These are phyloP conservation scores for Phalangium opilio DNA, from an alignment of 2,888 invertebrate genomes.

Conservation along the genomic window DNA sequence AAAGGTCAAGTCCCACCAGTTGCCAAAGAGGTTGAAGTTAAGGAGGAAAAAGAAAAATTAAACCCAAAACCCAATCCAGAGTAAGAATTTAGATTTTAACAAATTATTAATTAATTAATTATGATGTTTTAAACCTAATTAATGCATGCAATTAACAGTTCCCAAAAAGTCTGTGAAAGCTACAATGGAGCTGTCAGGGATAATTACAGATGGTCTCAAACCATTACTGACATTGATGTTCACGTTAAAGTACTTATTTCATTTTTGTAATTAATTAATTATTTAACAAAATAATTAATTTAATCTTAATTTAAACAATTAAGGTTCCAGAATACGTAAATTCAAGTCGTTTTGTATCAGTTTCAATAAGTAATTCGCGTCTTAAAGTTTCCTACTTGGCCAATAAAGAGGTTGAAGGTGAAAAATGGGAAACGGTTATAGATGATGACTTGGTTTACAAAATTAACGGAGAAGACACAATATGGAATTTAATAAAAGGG, in stretches of 20 bases:
- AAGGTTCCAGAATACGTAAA: not conserved
- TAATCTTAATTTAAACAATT: too few relatives aligned
- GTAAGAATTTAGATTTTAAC: too few relatives aligned
- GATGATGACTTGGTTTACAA: conserved; percentile 49
- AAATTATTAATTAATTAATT: too few relatives aligned
- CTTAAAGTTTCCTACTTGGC: not conserved
- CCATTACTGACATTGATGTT: conserved; percentile 51
- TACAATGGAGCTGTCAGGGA: conserved; percentile 68
- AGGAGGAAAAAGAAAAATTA: too few relatives aligned
- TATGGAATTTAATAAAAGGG: conserved; percentile 58
- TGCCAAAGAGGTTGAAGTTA: too few relatives aligned
- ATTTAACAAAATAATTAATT: not conserved
- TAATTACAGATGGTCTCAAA: conserved; percentile 71
- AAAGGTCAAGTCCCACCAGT: too few relatives aligned
- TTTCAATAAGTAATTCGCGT: not conserved
- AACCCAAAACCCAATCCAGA: too few relatives aligned
- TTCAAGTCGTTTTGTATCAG: not conserved
- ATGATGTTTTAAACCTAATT: not conserved
- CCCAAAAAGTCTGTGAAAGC: conserved; percentile 33
- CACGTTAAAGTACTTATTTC: conserved; percentile 27
- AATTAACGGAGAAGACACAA: conserved; percentile 50
- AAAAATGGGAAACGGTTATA: conserved; percentile 38
- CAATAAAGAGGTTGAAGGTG: conserved; percentile 13
- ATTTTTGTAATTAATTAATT: too few relatives aligned
- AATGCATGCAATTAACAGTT: conserved; percentile 2